Evolutionary conservation across 2,113 vertebrate species (phyloP).

Genomic region (Ciconia boyciana): DNA sequence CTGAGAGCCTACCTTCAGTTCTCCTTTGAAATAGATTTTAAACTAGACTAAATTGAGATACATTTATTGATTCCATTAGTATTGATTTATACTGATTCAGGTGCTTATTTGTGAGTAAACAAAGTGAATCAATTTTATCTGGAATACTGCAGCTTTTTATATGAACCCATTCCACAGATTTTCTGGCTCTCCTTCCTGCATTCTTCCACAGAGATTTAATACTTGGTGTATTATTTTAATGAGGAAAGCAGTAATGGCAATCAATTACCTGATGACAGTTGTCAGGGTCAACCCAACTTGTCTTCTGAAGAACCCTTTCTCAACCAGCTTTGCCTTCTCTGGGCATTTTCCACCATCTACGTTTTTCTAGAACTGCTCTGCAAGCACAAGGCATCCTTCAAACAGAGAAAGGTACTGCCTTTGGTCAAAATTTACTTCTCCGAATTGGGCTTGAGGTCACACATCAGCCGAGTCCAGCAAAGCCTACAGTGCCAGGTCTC

Average conservation of each 20-base stretch:
- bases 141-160: not conserved
- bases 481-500: fast-evolving
- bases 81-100: not conserved
- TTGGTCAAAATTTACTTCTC: not conserved
- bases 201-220: not conserved
- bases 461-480: fast-evolving
- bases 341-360: not conserved
- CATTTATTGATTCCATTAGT: not conserved
- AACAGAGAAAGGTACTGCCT: not conserved
- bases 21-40: not conserved
- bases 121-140: not conserved
- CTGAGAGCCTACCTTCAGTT: not conserved
- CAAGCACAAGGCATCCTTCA: not conserved
- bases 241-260: not conserved
- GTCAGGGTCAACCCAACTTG: not conserved
- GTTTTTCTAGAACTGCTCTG: not conserved
- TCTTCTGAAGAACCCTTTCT: not conserved
- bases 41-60: not conserved
- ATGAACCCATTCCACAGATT: not conserved
- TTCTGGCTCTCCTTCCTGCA: not conserved
- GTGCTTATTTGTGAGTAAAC: not conserved
- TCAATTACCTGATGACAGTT: not conserved
- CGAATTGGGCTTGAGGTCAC: not conserved
- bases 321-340: not conserved
- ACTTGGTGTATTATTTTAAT: not conserved